These are phyloP conservation scores for Apteryx owenii DNA, from an alignment of 2,113 vertebrate species.

Conservation along the genomic window DNA sequence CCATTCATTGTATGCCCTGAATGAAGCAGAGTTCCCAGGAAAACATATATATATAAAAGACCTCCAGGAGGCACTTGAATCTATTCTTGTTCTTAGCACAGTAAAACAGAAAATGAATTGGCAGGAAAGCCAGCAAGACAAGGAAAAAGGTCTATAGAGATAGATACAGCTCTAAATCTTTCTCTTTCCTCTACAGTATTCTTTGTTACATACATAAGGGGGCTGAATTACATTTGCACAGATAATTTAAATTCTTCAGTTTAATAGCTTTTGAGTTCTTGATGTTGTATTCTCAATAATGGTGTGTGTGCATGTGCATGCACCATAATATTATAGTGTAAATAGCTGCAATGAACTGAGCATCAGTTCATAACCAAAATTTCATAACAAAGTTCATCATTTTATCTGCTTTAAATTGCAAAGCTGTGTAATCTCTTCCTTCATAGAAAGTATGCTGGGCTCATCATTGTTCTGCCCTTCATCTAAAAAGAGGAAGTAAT, in stretches of 20 bases:
- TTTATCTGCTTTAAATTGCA: not conserved
- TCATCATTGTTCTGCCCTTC: not conserved
- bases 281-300: not conserved
- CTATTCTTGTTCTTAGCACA: not conserved
- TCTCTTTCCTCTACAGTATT: not conserved
- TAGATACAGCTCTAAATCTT: not conserved
- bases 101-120: not conserved
- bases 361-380: not conserved
- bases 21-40: not conserved
- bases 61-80: not conserved
- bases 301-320: accelerated
- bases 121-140: not conserved
- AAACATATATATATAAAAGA: not conserved
- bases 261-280: not conserved
- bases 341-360: not conserved
- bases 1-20: not conserved
- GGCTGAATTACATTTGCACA: not conserved
- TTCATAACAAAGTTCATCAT: not conserved
- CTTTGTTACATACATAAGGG: not conserved
- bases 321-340: not conserved
- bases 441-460: not conserved
- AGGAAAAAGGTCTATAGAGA: not conserved
- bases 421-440: not conserved
- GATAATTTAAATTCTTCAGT: not conserved
- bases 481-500: not conserved